A percentile compares a stretch with the other conserved stretches of the same genome.
These are phyloP conservation scores for Gouania willdenowi DNA, from an alignment of 2,797 vertebrate species.

Conservation along the genomic window DNA sequence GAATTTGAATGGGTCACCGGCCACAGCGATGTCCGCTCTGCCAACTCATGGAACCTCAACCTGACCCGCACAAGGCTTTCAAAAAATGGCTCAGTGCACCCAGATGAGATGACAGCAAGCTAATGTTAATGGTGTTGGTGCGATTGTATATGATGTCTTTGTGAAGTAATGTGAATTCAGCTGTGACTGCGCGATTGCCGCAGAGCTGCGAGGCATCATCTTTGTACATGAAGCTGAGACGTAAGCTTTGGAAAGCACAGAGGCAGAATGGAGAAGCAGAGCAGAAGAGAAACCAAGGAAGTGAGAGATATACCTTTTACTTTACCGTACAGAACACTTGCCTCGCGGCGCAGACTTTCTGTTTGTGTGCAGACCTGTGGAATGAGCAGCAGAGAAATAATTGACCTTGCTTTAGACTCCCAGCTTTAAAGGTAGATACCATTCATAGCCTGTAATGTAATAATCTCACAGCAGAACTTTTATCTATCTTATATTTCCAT, in stretches of 20 bases:
- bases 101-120: constrained; percentile 19
- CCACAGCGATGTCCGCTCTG: background rate
- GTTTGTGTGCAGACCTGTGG: constrained; percentile 14
- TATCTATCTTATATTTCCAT: no score
- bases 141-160: constrained; percentile 27
- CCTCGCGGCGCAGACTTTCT: constrained; percentile 29
- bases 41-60: constrained; percentile 6
- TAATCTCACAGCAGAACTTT: no score
- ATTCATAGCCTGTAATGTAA: no score
- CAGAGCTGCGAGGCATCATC: constrained; percentile 5
- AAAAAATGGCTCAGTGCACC: constrained; percentile 12
- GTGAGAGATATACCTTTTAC: constrained; percentile 2
- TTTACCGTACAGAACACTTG: constrained; percentile 7
- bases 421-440: no score
- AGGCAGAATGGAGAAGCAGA: constrained; percentile 6
- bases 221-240: constrained; percentile 10
- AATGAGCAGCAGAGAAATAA: constrained; percentile 16
- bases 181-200: constrained; percentile 10
- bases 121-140: constrained; percentile 9
- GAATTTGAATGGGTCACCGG: constrained; percentile 25
- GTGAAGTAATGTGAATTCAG: constrained; percentile 12
- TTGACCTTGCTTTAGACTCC: constrained; percentile 21
- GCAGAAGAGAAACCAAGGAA: background rate
- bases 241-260: constrained; percentile 11
- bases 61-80: constrained; percentile 6